Percentiles rank a stretch among this genome's conserved stretches.
Conservation (phyloP, 2,113 vertebrate genomes). For the Xiphophorus couchianus region DNA sequence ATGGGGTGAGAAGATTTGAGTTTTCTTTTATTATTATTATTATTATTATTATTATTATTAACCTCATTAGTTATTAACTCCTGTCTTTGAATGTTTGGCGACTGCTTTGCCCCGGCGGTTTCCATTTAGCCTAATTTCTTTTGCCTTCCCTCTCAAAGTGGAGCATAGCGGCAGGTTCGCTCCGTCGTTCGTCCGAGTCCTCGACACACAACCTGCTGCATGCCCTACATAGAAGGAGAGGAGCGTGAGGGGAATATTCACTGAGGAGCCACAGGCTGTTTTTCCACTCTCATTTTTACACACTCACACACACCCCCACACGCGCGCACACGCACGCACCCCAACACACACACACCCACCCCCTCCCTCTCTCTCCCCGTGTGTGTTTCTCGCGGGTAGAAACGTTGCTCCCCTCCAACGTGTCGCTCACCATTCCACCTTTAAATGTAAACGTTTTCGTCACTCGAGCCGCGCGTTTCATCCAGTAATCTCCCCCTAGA, state of each 20-base stretch:
- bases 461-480: conserved; percentile 8
- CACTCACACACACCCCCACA: neutral
- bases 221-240: conserved; percentile 74
- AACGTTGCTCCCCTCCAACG: neutral
- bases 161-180: conserved; percentile 49
- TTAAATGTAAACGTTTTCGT: conserved; percentile 46
- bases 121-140: conserved; percentile 12
- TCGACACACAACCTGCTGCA: conserved; percentile 80
- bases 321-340: too few relatives aligned
- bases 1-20: conserved; percentile 82
- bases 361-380: neutral
- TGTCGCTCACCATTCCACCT: conserved; percentile 16
- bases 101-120: conserved; percentile 13
- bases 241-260: conserved; percentile 76
- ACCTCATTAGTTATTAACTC: neutral
- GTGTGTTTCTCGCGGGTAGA: neutral
- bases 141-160: conserved; percentile 55
- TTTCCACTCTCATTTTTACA: conserved; percentile 22
- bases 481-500: conserved; percentile 25
- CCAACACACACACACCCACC: neutral
- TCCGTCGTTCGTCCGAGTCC: conserved; percentile 51
- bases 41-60: neutral
- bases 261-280: conserved; percentile 73
- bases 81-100: conserved; percentile 12
- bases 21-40: neutral